A percentile compares a stretch with the other conserved stretches of the same genome.
Evolutionary conservation across 2,113 vertebrate genomes (phyloP).

Genomic region (Hemiprocne comata): DNA sequence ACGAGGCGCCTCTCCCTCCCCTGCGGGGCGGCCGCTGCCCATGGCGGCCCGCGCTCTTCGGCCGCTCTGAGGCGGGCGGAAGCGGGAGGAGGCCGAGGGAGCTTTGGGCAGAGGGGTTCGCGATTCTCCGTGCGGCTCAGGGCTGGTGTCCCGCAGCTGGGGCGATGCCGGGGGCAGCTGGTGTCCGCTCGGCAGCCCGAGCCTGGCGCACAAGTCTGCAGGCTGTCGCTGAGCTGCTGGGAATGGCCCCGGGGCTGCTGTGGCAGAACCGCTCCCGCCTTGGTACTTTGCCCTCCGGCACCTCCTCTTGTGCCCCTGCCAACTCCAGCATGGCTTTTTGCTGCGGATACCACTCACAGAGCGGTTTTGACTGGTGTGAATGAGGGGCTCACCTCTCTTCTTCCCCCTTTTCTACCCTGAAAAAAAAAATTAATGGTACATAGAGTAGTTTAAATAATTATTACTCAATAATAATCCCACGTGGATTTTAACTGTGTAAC

Average conservation of each 20-base stretch:
- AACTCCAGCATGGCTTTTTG: fast-evolving
- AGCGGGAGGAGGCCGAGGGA: too few species aligned
- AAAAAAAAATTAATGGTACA: fast-evolving
- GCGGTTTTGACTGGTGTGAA: fast-evolving
- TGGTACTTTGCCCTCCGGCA: fast-evolving
- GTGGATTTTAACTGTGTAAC: fast-evolving
- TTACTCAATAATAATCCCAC: background rate
- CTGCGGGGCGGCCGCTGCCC: background rate
- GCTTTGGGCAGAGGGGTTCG: background rate
- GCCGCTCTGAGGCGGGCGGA: too few species aligned
- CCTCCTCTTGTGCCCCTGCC: background rate
- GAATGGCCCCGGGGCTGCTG: background rate
- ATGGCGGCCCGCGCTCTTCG: background rate
- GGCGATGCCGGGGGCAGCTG: too few species aligned
- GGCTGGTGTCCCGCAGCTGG: too few species aligned
- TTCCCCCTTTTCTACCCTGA: background rate
- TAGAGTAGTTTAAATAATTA: background rate
- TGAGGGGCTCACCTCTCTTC: background rate
- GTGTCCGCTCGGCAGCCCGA: fast-evolving
- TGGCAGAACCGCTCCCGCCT: fast-evolving
- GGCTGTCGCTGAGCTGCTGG: background rate
- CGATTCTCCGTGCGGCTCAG: fast-evolving
- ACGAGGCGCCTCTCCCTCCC: background rate
- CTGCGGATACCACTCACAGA: background rate
- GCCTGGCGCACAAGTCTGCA: fast-evolving